Conservation (phyloP, 1,140 invertebrate genomes). For the Hylaeus volcanicus region DNA sequence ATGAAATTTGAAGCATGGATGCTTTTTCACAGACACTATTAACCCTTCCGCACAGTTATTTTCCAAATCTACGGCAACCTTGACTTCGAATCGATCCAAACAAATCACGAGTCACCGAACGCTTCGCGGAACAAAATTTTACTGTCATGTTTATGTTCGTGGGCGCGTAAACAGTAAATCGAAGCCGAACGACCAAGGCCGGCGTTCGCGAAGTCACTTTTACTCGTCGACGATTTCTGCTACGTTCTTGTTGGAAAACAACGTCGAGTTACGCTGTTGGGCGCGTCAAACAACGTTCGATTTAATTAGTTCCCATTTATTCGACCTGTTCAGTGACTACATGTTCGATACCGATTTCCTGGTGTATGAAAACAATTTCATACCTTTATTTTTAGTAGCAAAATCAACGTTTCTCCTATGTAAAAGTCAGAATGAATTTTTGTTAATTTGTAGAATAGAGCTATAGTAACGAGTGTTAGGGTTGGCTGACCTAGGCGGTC, state of each 20-base stretch:
- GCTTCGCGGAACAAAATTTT: conserved; percentile 15
- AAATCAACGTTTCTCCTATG: no score
- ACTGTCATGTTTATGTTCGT: neutral
- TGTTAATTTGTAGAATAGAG: no score
- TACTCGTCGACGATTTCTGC: neutral
- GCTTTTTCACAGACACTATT: neutral
- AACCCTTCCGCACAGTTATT: neutral
- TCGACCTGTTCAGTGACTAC: neutral
- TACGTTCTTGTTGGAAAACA: conserved; percentile 4
- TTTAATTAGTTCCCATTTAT: conserved; percentile 26
- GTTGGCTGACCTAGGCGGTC: neutral
- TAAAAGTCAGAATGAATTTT: no score
- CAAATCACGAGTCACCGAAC: conserved; percentile 19
- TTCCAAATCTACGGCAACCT: conserved; percentile 24
- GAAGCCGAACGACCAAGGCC: conserved; percentile 9
- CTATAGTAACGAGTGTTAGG: no score
- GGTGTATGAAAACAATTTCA: neutral
- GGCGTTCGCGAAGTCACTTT: conserved; percentile 8
- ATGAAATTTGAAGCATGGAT: no score
- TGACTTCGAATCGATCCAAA: conserved; percentile 36
- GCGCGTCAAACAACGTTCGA: neutral
- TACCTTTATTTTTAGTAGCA: neutral
- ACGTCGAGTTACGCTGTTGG: conserved; percentile 11
- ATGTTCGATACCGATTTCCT: neutral
- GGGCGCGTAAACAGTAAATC: conserved; percentile 29